A percentile compares a stretch with the other conserved stretches of the same genome.
Evolutionary conservation across 2,797 vertebrate genomes (phyloP).

Genomic region (Scyliorhinus canicula): DNA sequence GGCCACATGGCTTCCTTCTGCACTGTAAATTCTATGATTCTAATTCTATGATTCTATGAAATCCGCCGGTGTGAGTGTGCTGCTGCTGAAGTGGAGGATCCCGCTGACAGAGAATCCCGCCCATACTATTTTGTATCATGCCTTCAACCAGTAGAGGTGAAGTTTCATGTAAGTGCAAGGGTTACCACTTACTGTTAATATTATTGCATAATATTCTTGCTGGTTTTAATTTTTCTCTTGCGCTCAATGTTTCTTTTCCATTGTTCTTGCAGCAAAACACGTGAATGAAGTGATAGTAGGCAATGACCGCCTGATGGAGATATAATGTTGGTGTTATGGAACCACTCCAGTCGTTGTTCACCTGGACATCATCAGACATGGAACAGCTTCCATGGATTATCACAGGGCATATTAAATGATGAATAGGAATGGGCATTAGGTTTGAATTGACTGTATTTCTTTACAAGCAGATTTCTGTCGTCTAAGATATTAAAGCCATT

Average conservation of each 20-base stretch:
- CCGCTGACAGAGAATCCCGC: too few relatives aligned
- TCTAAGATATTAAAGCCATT: background rate
- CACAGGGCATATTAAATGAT: background rate
- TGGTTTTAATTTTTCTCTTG: background rate
- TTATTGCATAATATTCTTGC: background rate
- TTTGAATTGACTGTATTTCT: background rate
- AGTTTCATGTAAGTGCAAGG: background rate
- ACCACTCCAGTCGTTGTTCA: background rate
- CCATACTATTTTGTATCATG: background rate
- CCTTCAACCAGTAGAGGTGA: background rate
- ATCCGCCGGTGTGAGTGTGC: too few relatives aligned
- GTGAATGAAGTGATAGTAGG: constrained; percentile 94
- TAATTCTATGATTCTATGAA: too few relatives aligned
- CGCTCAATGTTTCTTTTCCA: constrained; percentile 41
- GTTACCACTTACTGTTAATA: background rate
- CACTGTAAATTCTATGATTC: too few relatives aligned
- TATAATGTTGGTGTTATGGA: constrained; percentile 56
- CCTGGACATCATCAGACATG: constrained; percentile 3
- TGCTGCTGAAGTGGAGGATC: too few relatives aligned
- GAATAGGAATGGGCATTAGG: background rate
- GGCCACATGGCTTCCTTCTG: too few relatives aligned
- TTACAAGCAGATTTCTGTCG: background rate
- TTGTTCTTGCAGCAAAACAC: constrained; percentile 73
- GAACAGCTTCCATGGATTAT: background rate
- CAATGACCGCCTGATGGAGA: constrained; percentile 94